A percentile compares a stretch with the other conserved stretches of the same genome.
Conservation (phyloP, 2,888 invertebrate species). For the Antheraea yamamai region DNA sequence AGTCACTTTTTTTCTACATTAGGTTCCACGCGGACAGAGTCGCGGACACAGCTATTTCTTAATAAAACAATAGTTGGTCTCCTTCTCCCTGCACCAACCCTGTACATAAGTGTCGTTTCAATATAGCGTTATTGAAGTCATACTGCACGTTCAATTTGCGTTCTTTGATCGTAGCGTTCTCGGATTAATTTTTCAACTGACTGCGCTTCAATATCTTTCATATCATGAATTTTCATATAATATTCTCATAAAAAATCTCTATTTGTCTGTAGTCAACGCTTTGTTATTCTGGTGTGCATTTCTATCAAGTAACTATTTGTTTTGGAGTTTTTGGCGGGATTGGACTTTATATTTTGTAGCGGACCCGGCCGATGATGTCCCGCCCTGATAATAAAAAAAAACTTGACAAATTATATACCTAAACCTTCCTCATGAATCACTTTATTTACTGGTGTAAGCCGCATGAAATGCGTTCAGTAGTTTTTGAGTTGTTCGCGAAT, state of each 20-base stretch:
- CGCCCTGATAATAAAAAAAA: too few species aligned
- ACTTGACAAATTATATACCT: too few species aligned
- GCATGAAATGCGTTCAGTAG: too few species aligned
- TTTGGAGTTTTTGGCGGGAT: too few species aligned
- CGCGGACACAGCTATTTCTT: not conserved
- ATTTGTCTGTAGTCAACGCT: not conserved
- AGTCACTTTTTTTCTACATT: too few species aligned
- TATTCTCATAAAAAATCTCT: not conserved
- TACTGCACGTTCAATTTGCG: not conserved
- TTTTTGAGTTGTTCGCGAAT: too few species aligned
- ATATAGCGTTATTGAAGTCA: slow-evolving; percentile 3
- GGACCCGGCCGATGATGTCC: too few species aligned
- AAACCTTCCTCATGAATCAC: too few species aligned
- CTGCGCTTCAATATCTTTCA: not conserved
- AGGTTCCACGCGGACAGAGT: too few species aligned
- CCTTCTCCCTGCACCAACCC: not conserved
- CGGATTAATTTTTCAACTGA: not conserved
- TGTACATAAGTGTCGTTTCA: not conserved
- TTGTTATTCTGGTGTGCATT: not conserved
- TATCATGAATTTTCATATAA: not conserved
- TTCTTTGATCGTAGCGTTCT: not conserved
- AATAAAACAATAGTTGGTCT: not conserved
- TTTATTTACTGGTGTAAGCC: too few species aligned
- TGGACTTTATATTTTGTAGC: too few species aligned
- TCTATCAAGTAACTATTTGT: not conserved